Conservation (phyloP, 2,888 invertebrate species). For the Tipula helvola region DNA sequence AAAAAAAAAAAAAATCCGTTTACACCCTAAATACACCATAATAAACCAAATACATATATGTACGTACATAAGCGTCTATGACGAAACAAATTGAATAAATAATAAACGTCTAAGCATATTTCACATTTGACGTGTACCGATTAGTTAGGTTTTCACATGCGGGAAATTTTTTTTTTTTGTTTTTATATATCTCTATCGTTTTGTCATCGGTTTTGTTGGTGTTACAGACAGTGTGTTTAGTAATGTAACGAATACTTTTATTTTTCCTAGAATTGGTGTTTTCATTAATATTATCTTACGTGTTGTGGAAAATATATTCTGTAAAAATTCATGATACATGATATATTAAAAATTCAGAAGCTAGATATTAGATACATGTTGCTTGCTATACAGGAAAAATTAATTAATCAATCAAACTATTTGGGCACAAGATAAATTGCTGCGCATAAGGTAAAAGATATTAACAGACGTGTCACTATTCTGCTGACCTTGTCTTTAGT, state of each 20-base stretch:
- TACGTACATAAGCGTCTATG: background rate
- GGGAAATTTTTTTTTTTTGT: background rate
- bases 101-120: background rate
- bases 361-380: background rate
- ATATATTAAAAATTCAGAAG: background rate
- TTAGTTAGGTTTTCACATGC: background rate
- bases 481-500: no score
- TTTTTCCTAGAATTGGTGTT: background rate
- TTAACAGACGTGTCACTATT: no score
- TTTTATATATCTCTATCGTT: background rate
- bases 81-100: background rate
- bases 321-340: background rate
- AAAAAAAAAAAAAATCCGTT: background rate
- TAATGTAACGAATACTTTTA: background rate
- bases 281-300: background rate
- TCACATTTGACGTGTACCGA: background rate
- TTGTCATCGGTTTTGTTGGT: background rate
- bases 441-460: no score
- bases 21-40: background rate
- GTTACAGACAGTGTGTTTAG: background rate
- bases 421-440: no score
- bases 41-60: background rate
- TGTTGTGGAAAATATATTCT: background rate
- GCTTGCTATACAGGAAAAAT: background rate
- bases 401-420: background rate